Evolutionary conservation across 2,888 invertebrate genomes (phyloP).

Genomic region (Horisme vitalbata): DNA sequence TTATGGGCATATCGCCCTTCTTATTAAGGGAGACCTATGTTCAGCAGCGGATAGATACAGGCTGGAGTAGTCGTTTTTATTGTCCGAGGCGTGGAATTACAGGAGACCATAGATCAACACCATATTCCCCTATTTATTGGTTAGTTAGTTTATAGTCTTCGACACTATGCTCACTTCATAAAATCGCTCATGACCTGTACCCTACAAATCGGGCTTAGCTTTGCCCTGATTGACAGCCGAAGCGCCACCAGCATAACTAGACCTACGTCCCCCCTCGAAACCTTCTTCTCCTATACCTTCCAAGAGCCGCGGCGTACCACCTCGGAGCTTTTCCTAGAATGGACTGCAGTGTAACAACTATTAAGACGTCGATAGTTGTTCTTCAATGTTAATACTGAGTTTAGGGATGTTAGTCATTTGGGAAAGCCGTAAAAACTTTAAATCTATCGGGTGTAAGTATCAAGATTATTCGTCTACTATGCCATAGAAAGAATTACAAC

Average conservation of each 20-base stretch:
- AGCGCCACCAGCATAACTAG: constrained; percentile 57
- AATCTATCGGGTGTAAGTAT: too few relatives aligned
- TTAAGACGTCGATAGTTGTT: constrained; percentile 62
- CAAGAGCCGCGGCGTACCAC: constrained; percentile 21
- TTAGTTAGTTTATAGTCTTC: too few relatives aligned
- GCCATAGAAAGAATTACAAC: too few relatives aligned
- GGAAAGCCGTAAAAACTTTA: too few relatives aligned
- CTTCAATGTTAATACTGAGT: constrained; percentile 50
- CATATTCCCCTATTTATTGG: too few relatives aligned
- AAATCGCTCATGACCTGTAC: constrained; percentile 39
- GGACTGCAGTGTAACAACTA: constrained; percentile 61
- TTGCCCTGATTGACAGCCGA: constrained; percentile 69
- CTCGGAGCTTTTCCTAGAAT: constrained; percentile 42
- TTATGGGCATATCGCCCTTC: too few relatives aligned
- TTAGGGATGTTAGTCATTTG: constrained; percentile 4
- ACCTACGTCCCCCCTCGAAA: constrained; percentile 34
- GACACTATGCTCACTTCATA: not conserved
- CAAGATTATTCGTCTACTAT: too few relatives aligned
- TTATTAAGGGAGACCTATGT: too few relatives aligned
- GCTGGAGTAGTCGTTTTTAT: too few relatives aligned
- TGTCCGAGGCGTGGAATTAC: too few relatives aligned
- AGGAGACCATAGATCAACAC: too few relatives aligned
- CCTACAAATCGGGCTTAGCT: constrained; percentile 48
- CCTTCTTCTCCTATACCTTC: constrained; percentile 11
- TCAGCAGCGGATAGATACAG: too few relatives aligned